Percentiles rank a stretch among this genome's conserved stretches.
These are phyloP conservation scores for Zeugodacus cucurbitae DNA, from an alignment of 1,140 invertebrate species.

Conservation along the genomic window DNA sequence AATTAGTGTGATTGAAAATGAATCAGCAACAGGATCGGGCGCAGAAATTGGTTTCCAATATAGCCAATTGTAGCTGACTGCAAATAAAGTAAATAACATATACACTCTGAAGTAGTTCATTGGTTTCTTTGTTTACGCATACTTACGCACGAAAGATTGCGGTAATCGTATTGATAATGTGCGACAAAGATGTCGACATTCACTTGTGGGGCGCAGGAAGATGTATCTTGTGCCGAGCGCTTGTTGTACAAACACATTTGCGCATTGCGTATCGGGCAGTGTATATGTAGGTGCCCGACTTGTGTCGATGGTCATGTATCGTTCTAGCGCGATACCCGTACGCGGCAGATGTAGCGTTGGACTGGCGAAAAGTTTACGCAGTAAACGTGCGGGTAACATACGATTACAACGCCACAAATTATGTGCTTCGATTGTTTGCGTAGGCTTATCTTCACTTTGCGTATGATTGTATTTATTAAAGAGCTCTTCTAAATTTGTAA, in stretches of 20 bases:
- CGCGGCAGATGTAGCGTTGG: conserved; percentile 66
- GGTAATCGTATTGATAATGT: conserved; percentile 72
- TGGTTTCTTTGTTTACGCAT: neutral
- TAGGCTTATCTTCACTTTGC: neutral
- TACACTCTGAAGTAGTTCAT: too few relatives aligned
- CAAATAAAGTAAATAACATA: conserved; percentile 16
- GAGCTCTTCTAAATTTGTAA: conserved; percentile 63
- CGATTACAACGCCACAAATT: conserved; percentile 74
- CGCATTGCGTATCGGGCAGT: conserved; percentile 77
- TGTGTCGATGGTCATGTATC: conserved; percentile 76
- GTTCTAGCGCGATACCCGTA: conserved; percentile 73
- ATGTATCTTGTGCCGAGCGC: conserved; percentile 73
- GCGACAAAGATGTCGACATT: conserved; percentile 73
- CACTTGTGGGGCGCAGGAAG: conserved; percentile 73
- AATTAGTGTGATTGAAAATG: conserved; percentile 73
- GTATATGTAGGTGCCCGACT: conserved; percentile 69
- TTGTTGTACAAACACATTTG: conserved; percentile 76
- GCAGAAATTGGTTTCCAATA: conserved; percentile 78
- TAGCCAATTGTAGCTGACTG: conserved; percentile 84
- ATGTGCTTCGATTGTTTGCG: conserved; percentile 48
- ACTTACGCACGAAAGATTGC: conserved; percentile 75
- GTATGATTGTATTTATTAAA: conserved; percentile 59
- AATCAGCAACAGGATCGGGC: conserved; percentile 69
- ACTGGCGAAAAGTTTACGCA: conserved; percentile 73
- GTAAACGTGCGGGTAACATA: conserved; percentile 71